A percentile compares a stretch with the other conserved stretches of the same genome.
phyloP scores from a whole-genome alignment of 1,140 invertebrate genomes.

The Microplitis mediator region DNA sequence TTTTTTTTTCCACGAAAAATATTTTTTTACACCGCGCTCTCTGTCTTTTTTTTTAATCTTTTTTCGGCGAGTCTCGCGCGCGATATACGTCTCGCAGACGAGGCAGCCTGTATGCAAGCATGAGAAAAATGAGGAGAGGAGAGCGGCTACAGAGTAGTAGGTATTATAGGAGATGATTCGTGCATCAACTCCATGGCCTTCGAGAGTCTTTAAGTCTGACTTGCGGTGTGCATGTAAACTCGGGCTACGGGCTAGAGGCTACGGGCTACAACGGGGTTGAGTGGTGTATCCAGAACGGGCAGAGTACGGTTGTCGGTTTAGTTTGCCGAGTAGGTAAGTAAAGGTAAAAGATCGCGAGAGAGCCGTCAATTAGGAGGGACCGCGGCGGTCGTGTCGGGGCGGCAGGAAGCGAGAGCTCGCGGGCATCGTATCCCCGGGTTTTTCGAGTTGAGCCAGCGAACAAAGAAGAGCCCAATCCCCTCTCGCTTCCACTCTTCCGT shows the following conservation, averaged over 20 bases:
- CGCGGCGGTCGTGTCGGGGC: constrained; percentile 11
- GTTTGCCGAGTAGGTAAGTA: too few species aligned
- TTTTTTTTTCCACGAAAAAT: background rate
- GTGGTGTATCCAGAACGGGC: background rate
- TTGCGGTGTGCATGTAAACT: too few species aligned
- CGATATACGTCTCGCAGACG: background rate
- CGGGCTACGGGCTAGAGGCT: background rate
- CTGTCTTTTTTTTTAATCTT: too few species aligned
- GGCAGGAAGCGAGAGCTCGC: constrained; percentile 15
- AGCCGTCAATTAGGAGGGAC: constrained; percentile 27
- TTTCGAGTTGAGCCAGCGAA: background rate
- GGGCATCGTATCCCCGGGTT: constrained; percentile 7
- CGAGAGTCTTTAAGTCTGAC: background rate
- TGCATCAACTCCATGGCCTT: constrained; percentile 7
- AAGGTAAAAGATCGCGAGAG: constrained; percentile 26
- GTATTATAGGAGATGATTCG: background rate
- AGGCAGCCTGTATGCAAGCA: background rate
- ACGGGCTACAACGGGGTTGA: background rate
- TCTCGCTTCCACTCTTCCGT: constrained; percentile 1
- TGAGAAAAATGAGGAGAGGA: background rate
- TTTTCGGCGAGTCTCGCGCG: background rate
- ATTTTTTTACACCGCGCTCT: background rate
- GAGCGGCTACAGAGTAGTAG: background rate
- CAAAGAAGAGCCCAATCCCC: constrained; percentile 16
- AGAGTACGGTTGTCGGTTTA: background rate